Conservation (phyloP, 2,888 invertebrate genomes). For the Euspilapteryx auroguttella region DNA sequence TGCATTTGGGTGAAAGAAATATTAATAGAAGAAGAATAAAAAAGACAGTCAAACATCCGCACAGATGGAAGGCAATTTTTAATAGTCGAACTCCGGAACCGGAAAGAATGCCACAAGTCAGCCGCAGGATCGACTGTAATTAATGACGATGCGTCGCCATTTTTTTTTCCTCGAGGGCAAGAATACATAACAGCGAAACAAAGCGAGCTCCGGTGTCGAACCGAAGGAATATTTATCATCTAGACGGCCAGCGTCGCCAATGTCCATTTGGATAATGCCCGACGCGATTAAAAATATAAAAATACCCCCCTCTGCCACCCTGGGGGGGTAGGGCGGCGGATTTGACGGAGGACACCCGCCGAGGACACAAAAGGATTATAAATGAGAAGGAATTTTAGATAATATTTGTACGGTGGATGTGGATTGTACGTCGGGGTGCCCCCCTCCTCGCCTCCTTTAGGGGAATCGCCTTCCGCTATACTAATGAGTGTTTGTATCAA, state of each 20-base stretch:
- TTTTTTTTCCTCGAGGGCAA: slow-evolving; percentile 32
- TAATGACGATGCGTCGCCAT: slow-evolving; percentile 45
- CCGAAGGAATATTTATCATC: slow-evolving; percentile 60
- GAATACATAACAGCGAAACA: slow-evolving; percentile 48
- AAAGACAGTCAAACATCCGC: slow-evolving; percentile 7
- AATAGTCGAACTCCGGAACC: slow-evolving; percentile 34
- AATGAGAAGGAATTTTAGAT: slow-evolving; percentile 64
- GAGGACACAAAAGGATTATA: slow-evolving; percentile 64
- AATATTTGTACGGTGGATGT: slow-evolving; percentile 61
- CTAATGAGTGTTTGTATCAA: slow-evolving; percentile 63
- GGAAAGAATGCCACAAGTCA: slow-evolving; percentile 40
- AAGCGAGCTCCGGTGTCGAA: slow-evolving; percentile 45
- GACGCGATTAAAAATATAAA: slow-evolving; percentile 63
- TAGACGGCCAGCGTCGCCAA: slow-evolving; percentile 44
- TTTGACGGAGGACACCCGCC: slow-evolving; percentile 57
- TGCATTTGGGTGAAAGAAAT: slow-evolving; percentile 23
- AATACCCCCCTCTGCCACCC: slow-evolving; percentile 40
- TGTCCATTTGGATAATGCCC: slow-evolving; percentile 63
- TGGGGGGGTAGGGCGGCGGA: slow-evolving; percentile 17
- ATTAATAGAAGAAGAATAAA: slow-evolving; percentile 13
- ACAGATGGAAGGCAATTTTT: slow-evolving; percentile 39
- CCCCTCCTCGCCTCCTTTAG: slow-evolving; percentile 7
- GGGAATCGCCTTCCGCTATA: slow-evolving; percentile 40
- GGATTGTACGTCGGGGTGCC: slow-evolving; percentile 36
- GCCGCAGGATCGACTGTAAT: slow-evolving; percentile 48